Conservation (phyloP, 2,113 vertebrate species). For the Ptyas mucosa region DNA sequence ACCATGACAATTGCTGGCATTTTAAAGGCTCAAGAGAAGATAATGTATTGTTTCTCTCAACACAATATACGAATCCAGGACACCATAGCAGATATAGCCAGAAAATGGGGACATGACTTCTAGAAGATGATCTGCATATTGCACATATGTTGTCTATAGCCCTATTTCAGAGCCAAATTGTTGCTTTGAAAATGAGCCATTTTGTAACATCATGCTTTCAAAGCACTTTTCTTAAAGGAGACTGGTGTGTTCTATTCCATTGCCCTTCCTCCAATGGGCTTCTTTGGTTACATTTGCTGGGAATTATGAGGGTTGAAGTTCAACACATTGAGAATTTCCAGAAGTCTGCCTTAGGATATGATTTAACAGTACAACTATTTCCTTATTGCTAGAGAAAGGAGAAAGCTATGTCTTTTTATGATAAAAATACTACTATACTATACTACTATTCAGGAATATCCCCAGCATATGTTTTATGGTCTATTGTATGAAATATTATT, state of each 20-base stretch:
- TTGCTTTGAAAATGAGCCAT: not conserved
- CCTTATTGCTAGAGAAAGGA: not conserved
- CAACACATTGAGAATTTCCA: not conserved
- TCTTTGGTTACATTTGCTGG: not conserved
- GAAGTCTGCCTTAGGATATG: not conserved
- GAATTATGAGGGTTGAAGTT: not conserved
- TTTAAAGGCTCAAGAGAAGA: constrained; percentile 8
- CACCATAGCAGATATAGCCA: not conserved
- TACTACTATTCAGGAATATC: not conserved
- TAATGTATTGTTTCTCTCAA: not conserved
- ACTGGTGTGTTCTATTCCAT: not conserved
- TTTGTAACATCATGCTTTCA: not conserved
- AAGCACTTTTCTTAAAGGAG: not conserved
- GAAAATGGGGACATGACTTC: not conserved
- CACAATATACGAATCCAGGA: not conserved
- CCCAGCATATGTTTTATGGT: not conserved
- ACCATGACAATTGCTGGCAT: constrained; percentile 28
- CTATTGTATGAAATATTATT: not conserved
- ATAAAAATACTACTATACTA: not conserved
- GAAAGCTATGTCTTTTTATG: not conserved
- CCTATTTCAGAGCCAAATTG: not conserved
- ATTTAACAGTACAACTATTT: not conserved
- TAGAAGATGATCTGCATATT: not conserved
- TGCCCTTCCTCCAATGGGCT: not conserved
- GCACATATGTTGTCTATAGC: no score